Evolutionary conservation across 2,888 invertebrate species (phyloP), one percentile per base, ranked within the genome.

Genomic region (Dione juno): DNA sequence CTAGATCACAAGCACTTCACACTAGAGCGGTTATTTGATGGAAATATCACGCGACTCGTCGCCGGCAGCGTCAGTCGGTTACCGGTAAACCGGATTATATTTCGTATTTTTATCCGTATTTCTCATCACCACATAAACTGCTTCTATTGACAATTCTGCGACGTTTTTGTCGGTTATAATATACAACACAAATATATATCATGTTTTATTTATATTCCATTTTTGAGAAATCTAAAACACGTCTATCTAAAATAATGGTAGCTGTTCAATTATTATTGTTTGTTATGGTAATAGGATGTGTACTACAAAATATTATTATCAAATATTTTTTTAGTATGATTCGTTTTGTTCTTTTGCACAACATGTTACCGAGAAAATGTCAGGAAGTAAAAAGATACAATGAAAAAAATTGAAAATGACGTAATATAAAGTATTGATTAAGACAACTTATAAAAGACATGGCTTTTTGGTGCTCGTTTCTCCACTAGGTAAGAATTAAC

Each of bases 51-150:
- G 57, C 71, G 67, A 64, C 65, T 70, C 66, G 76, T 72, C 76
- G 74, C 41, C 68, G 57, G 63, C 73, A 74, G 74, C 73, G 69
- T 67, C 67, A 73, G 67, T 71, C 63, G 66, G 72, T 66, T 37
- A 67, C 61, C 76, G 73, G 71, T 66, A 74, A 76, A 76, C 70
- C 69, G 74, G 74, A 77, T 72, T 71, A 76, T 75, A 65, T 65
- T 70, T 63, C 59, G 67, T 67, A 71, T 69, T 74, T 71, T 67
- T 69, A 74, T 71, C 61, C 50, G 61, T 52, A 63, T 70, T 65
- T 66, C 57, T 40, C 70, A 68, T 50, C 64, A 64, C 50, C 50
- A 68, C 68, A n/a, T 59, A 65, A 68, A 19, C 37, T 68, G 59
- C 65, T 65, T 64, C 21, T 58, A 67, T 68, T 50, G 40, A 59